These are phyloP conservation scores for Rhagoletis pomonella DNA, from an alignment of 1,140 invertebrate species.

Conservation along the genomic window DNA sequence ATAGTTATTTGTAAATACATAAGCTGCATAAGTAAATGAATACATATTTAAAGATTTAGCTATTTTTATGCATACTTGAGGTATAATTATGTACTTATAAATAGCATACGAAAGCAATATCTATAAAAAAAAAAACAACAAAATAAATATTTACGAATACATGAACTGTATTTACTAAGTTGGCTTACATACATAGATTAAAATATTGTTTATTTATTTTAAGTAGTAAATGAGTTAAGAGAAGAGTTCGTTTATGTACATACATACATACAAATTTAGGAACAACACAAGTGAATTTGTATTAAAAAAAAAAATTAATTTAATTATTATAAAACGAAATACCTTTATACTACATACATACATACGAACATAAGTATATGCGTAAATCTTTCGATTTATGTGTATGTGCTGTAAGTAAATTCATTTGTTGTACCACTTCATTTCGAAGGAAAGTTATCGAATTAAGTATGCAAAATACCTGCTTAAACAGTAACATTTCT, in stretches of 20 bases:
- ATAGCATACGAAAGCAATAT: neutral
- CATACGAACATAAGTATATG: neutral
- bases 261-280: neutral
- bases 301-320: neutral
- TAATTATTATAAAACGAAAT: neutral
- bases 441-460: neutral
- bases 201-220: constrained; percentile 8
- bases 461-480: constrained; percentile 27
- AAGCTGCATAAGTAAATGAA: neutral
- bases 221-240: constrained; percentile 15
- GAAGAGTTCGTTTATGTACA: neutral
- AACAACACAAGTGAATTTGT: neutral
- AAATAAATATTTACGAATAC: too few relatives aligned
- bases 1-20: neutral
- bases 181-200: neutral
- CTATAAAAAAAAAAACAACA: neutral
- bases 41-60: neutral
- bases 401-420: neutral
- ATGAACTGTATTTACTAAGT: neutral
- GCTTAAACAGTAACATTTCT: constrained; percentile 41
- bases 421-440: neutral
- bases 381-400: neutral
- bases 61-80: too few relatives aligned
- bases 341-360: neutral
- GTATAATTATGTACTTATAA: neutral